Percentiles rank a stretch among this genome's conserved stretches.
These are phyloP conservation scores for Halichoerus grypus DNA, from an alignment of 2,113 vertebrate genomes.

Conservation along the genomic window DNA sequence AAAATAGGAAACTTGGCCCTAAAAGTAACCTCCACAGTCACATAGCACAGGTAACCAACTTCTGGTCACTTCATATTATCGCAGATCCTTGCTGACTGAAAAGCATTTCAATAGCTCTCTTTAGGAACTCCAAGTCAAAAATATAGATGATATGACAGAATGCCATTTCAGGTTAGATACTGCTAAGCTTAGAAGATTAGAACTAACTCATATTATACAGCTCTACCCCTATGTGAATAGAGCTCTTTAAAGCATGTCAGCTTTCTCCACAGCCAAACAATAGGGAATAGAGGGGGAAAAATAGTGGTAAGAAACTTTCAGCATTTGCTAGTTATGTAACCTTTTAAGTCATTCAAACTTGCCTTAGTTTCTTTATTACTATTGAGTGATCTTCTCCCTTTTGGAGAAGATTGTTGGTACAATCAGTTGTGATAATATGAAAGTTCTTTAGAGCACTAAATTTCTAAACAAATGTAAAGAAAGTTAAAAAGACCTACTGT, in stretches of 20 bases:
- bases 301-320: not conserved
- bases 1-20: not conserved
- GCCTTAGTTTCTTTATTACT: not conserved
- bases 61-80: not conserved
- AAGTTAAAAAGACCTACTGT: not conserved
- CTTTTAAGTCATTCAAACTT: not conserved
- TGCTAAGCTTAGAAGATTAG: not conserved
- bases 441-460: not conserved
- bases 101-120: not conserved
- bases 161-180: not conserved
- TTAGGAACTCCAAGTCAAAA: not conserved
- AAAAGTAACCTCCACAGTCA: not conserved
- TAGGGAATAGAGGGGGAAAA: not conserved
- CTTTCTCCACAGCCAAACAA: not conserved
- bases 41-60: not conserved
- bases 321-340: not conserved
- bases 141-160: constrained; percentile 19
- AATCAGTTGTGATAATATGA: constrained; percentile 5
- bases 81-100: not conserved
- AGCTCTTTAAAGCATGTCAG: not conserved
- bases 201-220: not conserved
- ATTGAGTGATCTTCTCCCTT: too few species aligned
- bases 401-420: not conserved
- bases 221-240: not conserved
- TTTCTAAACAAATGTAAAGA: constrained; percentile 46